These are phyloP conservation scores for Caerostris darwini DNA, from an alignment of 1,140 invertebrate species.

Conservation along the genomic window DNA sequence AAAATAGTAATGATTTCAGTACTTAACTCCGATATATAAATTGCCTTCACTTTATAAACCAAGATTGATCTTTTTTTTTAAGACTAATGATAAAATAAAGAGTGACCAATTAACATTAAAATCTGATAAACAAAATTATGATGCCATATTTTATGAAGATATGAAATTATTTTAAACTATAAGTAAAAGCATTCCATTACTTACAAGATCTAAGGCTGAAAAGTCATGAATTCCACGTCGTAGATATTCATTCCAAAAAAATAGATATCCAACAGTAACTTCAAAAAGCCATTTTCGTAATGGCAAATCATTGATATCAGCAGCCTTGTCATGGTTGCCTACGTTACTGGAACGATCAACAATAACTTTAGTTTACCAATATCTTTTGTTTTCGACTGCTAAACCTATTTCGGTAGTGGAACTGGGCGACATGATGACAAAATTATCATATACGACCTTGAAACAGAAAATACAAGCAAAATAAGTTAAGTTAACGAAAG, in stretches of 20 bases:
- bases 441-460: slow-evolving; percentile 30
- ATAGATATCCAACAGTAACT: background rate
- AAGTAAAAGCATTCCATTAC: background rate
- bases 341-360: slow-evolving; percentile 58
- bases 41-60: no score
- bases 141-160: background rate
- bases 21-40: no score
- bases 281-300: background rate
- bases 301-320: slow-evolving; percentile 5
- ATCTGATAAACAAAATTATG: no score
- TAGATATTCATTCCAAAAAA: slow-evolving; percentile 1
- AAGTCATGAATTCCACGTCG: background rate
- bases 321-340: slow-evolving; percentile 22
- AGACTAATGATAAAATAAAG: no score
- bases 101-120: no score
- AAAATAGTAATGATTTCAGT: no score
- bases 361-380: slow-evolving; percentile 73
- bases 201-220: background rate
- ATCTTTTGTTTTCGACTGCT: slow-evolving; percentile 12
- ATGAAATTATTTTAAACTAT: background rate
- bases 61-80: no score
- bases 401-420: slow-evolving; percentile 57
- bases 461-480: slow-evolving; percentile 24
- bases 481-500: background rate
- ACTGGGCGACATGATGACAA: slow-evolving; percentile 9